phyloP scores from a whole-genome alignment of 2,797 vertebrate species.

The Phoebastria nigripes region DNA sequence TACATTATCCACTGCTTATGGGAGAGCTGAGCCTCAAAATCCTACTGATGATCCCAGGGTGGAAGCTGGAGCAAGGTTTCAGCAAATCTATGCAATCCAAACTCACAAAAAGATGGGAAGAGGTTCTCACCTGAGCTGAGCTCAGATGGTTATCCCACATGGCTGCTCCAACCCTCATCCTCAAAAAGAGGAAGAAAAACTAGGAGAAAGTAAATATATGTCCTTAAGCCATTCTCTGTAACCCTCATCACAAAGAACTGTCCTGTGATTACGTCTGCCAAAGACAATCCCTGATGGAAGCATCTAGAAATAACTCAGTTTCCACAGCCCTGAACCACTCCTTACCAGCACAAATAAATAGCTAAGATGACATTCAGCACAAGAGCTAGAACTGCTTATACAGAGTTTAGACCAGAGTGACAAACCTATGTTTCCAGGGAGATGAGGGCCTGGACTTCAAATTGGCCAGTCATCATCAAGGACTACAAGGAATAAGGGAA shows the following conservation, averaged over 20 bases:
- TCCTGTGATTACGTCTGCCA: not conserved
- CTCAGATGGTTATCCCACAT: not conserved
- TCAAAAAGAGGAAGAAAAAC: not conserved
- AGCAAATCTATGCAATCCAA: not conserved
- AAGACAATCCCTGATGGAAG: not conserved
- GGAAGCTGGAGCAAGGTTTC: not conserved
- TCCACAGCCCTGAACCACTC: not conserved
- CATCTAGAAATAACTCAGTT: not conserved
- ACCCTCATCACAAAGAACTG: not conserved
- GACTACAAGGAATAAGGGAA: not conserved
- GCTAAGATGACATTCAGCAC: not conserved
- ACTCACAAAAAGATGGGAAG: not conserved
- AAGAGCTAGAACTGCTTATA: not conserved
- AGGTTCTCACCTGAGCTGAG: not conserved
- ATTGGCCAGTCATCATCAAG: not conserved
- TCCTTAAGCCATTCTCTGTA: not conserved
- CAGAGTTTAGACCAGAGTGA: not conserved
- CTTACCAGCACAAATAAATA: not conserved
- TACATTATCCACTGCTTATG: not conserved
- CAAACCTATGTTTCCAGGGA: not conserved
- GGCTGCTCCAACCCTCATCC: not conserved
- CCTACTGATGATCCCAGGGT: not conserved
- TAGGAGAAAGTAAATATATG: not conserved
- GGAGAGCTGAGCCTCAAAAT: not conserved
- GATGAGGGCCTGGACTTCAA: not conserved